A percentile compares a stretch with the other conserved stretches of the same genome.
phyloP scores from a whole-genome alignment of 2,888 invertebrate genomes.

The Scaptomyza parva region DNA sequence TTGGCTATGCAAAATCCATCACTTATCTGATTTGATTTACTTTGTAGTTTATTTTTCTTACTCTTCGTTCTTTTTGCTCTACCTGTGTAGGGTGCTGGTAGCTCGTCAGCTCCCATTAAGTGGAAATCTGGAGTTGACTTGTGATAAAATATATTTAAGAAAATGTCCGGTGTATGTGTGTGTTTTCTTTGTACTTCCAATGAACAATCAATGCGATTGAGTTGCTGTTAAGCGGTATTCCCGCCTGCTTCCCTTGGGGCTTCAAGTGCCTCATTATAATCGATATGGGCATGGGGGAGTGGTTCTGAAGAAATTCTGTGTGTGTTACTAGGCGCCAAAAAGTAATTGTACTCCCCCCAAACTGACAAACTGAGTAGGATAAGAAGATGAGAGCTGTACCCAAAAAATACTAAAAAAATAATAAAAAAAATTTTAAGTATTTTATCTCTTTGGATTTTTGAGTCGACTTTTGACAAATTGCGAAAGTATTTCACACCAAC shows the following conservation, averaged over 20 bases:
- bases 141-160: slow-evolving; percentile 71
- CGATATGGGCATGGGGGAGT: background rate
- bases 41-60: background rate
- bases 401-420: background rate
- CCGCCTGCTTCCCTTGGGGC: slow-evolving; percentile 28
- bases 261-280: slow-evolving; percentile 71
- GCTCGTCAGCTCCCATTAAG: slow-evolving; percentile 66
- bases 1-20: background rate
- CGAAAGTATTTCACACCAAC: background rate
- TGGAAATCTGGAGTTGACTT: slow-evolving; percentile 66
- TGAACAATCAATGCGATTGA: slow-evolving; percentile 71
- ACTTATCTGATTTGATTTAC: background rate
- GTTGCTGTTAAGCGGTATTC: slow-evolving; percentile 16
- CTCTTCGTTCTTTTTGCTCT: background rate
- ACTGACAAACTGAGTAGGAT: background rate
- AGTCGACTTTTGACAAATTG: slow-evolving; percentile 13
- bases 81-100: background rate
- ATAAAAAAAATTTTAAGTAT: background rate
- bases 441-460: slow-evolving; percentile 17
- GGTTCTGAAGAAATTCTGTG: slow-evolving; percentile 32
- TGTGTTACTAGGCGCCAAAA: slow-evolving; percentile 60
- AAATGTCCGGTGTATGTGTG: slow-evolving; percentile 57
- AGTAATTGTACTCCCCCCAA: background rate
- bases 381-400: background rate
- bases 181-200: slow-evolving; percentile 23